A percentile compares a stretch with the other conserved stretches of the same genome.
Conservation (phyloP, 1,140 invertebrate species). For the Mesaphorura yosii region DNA sequence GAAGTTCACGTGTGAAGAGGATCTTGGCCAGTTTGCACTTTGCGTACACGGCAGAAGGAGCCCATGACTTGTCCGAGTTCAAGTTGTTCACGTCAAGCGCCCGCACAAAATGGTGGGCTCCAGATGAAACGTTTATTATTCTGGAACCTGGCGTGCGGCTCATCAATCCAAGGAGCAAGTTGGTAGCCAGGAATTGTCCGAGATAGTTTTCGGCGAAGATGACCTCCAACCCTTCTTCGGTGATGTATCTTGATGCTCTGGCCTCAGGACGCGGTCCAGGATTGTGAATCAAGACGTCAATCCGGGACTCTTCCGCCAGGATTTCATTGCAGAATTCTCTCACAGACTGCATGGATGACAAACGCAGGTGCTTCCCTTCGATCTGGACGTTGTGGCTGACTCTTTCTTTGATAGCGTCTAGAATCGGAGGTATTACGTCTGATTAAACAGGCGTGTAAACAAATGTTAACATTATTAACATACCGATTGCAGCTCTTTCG, state of each 20-base stretch:
- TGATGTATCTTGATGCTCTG: constrained; percentile 35
- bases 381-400: constrained; percentile 22
- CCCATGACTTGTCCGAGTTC: not conserved
- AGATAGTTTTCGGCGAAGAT: constrained; percentile 39
- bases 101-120: not conserved
- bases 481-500: too few relatives aligned
- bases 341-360: constrained; percentile 23
- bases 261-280: constrained; percentile 35
- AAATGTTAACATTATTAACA: too few relatives aligned
- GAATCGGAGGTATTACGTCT: too few relatives aligned
- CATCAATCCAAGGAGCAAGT: constrained; percentile 35
- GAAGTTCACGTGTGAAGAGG: constrained; percentile 1
- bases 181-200: constrained; percentile 41
- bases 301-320: constrained; percentile 30
- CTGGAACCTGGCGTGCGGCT: not conserved
- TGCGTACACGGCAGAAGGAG: not conserved
- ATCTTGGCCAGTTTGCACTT: not conserved
- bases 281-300: constrained; percentile 44
- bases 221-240: constrained; percentile 39
- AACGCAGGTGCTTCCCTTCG: constrained; percentile 25
- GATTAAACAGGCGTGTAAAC: too few relatives aligned
- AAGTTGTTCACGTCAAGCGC: not conserved
- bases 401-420: too few relatives aligned
- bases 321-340: constrained; percentile 26
- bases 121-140: not conserved